Evolutionary conservation across 2,888 invertebrate genomes (phyloP), one percentile per base, ranked within the genome.

Genomic region (Chaetoderma sp.): DNA sequence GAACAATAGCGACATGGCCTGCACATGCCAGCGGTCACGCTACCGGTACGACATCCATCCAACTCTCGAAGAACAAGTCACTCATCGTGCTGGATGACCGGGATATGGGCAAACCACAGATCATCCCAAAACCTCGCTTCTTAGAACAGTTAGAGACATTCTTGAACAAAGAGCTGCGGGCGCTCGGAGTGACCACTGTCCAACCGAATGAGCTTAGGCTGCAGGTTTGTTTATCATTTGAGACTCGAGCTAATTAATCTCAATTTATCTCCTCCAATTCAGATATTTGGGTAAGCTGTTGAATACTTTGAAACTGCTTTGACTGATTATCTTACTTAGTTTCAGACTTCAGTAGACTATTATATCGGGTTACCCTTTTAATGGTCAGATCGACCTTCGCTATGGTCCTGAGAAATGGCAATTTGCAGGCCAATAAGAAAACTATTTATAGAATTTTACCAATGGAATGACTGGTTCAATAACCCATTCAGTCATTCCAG

Each of bases 1-100:
- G 84, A 2, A 80, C 78, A 33, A 67, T 85, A 52, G 86, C 86
- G 64, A 82, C 83, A n/a, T 86, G 85, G 85, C 86, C 86, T 47
- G 85, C 85, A 1, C 84, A 86, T 78, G 82, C 85, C n/a, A 81
- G 83, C 68, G 80, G 83, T 27, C 80, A 81, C 33, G 76, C 76
- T 4, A 63, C 78, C 6, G 75, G 80, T 0, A 61, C 77, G 4
- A 76, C 79, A 4, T 74, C 81, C 4, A 72, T 83, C 21, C 71
- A 75, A 61, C 68, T 86, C 63, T 81, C 83, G 28, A 85, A 82
- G 61, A 78, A 80, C 64, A 84, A 84, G 63, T 77, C 77, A 30
- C 68, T 86, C 21, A 73, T 84, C 4, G 65, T 86, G 28, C 72
- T 81, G 32, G 80, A 79, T 71, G 83, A 86, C 42, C 82, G 79